These are phyloP conservation scores for Philopedon plagiatum DNA, from an alignment of 2,888 invertebrate genomes.

Conservation along the genomic window DNA sequence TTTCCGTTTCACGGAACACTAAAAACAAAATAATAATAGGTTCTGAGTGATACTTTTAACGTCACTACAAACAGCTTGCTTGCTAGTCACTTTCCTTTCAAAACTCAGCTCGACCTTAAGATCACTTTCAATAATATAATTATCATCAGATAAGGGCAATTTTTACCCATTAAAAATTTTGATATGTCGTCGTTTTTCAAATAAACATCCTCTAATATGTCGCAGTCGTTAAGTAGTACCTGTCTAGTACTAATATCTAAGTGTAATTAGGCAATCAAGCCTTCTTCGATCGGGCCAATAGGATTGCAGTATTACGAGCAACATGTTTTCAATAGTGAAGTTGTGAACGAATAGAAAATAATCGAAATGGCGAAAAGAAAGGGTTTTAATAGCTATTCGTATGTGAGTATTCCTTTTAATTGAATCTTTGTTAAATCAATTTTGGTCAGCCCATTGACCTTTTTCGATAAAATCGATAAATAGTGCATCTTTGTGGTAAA, in stretches of 20 bases:
- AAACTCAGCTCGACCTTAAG: background rate
- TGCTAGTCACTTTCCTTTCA: background rate
- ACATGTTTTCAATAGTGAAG: too few relatives aligned
- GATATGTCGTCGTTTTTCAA: background rate
- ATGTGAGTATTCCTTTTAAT: conserved; percentile 29
- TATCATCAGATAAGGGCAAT: background rate
- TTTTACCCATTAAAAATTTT: background rate
- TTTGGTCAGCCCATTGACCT: too few relatives aligned
- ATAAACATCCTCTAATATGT: background rate
- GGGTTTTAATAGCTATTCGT: conserved; percentile 25
- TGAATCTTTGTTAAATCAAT: too few relatives aligned
- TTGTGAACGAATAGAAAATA: too few relatives aligned
- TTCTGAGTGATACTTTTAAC: too few relatives aligned
- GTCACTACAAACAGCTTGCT: too few relatives aligned
- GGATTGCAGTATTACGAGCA: too few relatives aligned
- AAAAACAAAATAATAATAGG: too few relatives aligned
- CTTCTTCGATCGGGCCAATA: background rate
- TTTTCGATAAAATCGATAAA: too few relatives aligned
- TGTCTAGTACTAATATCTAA: background rate
- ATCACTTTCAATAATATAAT: background rate
- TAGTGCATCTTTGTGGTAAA: too few relatives aligned
- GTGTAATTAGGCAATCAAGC: background rate
- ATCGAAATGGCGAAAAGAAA: conserved; percentile 16
- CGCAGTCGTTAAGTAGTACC: background rate
- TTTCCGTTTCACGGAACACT: too few relatives aligned